Conservation (phyloP, 2,797 vertebrate genomes). For the Gymnoscopelus microlampas region DNA sequence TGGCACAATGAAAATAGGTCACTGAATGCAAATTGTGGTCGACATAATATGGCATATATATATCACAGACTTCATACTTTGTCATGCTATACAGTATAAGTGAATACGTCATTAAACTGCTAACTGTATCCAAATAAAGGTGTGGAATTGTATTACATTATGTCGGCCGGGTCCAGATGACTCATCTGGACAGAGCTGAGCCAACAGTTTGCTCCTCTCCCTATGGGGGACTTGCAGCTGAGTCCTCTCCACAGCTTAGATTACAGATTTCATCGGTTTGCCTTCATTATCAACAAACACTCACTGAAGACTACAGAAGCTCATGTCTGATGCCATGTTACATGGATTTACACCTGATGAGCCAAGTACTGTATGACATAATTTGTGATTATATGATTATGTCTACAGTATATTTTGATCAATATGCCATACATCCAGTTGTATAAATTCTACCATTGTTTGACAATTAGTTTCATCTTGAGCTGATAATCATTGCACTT, state of each 20-base stretch:
- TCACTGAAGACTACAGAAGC: slow-evolving; percentile 1
- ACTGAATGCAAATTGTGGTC: not conserved
- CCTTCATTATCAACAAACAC: slow-evolving; percentile 17
- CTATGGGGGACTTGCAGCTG: slow-evolving; percentile 67
- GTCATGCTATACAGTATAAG: too few relatives aligned
- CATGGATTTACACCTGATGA: not conserved
- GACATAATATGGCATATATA: too few relatives aligned
- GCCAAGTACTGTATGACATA: not conserved
- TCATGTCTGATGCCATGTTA: not conserved
- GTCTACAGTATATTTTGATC: too few relatives aligned
- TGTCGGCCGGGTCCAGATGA: slow-evolving; percentile 46
- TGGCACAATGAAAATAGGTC: not conserved
- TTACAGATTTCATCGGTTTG: slow-evolving; percentile 41
- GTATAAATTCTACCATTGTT: not conserved
- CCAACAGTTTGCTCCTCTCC: slow-evolving; percentile 62
- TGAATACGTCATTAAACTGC: too few relatives aligned
- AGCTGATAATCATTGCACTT: not conserved
- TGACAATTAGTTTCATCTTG: not conserved
- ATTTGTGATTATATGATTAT: not conserved
- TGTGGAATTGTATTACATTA: slow-evolving; percentile 44
- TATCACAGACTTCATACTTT: too few relatives aligned
- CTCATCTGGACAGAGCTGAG: slow-evolving; percentile 71
- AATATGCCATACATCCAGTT: too few relatives aligned
- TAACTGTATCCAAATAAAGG: slow-evolving; percentile 24
- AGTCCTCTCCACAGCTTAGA: slow-evolving; percentile 55